Conservation (phyloP, 2,113 vertebrate species). For the Plotosus lineatus region DNA sequence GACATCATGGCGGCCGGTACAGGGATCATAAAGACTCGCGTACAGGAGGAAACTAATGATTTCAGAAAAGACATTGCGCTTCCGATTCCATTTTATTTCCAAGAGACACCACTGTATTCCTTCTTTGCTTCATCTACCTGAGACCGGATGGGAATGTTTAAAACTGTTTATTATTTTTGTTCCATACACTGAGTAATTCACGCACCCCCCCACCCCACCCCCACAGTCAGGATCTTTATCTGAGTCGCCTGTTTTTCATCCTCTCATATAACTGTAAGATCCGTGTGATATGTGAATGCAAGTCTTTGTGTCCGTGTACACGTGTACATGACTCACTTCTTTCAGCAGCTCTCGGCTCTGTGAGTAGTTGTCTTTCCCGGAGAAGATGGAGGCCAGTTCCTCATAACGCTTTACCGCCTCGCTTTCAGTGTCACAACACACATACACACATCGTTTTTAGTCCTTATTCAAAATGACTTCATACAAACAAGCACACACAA, state of each 20-base stretch:
- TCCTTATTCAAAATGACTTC: neutral
- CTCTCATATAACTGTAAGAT: neutral
- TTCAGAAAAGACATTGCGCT: too few relatives aligned
- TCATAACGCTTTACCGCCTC: constrained; percentile 76
- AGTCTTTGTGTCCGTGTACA: neutral
- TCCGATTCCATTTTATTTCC: too few relatives aligned
- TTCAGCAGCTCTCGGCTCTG: constrained; percentile 84
- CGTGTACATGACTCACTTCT: constrained; percentile 64
- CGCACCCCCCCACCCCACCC: too few relatives aligned
- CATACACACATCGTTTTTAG: neutral
- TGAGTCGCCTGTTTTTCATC: neutral
- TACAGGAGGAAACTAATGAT: too few relatives aligned
- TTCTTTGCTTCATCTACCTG: too few relatives aligned
- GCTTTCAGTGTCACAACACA: constrained; percentile 60
- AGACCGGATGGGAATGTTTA: too few relatives aligned
- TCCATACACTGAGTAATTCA: too few relatives aligned
- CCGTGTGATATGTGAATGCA: neutral
- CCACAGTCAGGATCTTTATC: neutral
- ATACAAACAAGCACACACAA: neutral
- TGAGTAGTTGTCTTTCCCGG: constrained; percentile 87
- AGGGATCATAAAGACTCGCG: too few relatives aligned
- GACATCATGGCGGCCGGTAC: too few relatives aligned
- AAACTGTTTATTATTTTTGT: too few relatives aligned
- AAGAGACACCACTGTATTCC: too few relatives aligned
- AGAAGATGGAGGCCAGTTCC: constrained; percentile 82